A percentile compares a stretch with the other conserved stretches of the same genome.
Evolutionary conservation across 2,113 vertebrate genomes (phyloP).

Genomic region (Gopherus evgoodei): DNA sequence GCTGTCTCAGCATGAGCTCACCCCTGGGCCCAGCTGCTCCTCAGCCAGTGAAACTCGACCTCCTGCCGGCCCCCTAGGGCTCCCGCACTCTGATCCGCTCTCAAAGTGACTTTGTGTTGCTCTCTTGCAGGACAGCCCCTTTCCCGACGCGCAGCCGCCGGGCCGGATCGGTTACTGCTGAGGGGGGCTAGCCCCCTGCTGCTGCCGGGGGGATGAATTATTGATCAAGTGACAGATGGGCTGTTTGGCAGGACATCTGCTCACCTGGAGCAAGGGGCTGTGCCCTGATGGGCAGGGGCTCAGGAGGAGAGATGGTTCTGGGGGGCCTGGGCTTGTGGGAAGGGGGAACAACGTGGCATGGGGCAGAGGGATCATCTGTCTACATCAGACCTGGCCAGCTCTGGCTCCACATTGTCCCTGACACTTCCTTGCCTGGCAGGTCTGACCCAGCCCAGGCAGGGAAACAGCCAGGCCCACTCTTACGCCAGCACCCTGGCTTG

Average conservation of each 20-base stretch:
- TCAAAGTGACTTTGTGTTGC: constrained; percentile 1
- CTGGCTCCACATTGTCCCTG: not conserved
- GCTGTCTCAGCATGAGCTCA: not conserved
- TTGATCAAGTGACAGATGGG: not conserved
- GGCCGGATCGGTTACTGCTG: constrained; percentile 50
- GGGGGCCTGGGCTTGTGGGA: not conserved
- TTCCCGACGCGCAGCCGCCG: not conserved
- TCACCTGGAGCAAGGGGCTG: not conserved
- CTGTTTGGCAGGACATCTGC: not conserved
- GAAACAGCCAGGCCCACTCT: no score
- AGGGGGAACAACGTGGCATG: not conserved
- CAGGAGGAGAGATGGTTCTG: not conserved
- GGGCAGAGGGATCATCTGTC: not conserved
- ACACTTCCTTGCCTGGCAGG: no score
- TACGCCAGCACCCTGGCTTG: no score
- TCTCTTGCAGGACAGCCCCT: not conserved
- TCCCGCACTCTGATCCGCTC: not conserved
- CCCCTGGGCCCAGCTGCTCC: not conserved
- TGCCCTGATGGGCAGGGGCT: not conserved
- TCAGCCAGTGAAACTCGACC: not conserved
- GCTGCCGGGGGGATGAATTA: not conserved
- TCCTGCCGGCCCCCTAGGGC: not conserved
- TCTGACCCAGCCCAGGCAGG: no score
- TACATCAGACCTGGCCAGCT: fast-evolving
- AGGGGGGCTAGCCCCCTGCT: not conserved